These are phyloP conservation scores for Lucilia sericata DNA, from an alignment of 1,140 invertebrate species.

Conservation along the genomic window DNA sequence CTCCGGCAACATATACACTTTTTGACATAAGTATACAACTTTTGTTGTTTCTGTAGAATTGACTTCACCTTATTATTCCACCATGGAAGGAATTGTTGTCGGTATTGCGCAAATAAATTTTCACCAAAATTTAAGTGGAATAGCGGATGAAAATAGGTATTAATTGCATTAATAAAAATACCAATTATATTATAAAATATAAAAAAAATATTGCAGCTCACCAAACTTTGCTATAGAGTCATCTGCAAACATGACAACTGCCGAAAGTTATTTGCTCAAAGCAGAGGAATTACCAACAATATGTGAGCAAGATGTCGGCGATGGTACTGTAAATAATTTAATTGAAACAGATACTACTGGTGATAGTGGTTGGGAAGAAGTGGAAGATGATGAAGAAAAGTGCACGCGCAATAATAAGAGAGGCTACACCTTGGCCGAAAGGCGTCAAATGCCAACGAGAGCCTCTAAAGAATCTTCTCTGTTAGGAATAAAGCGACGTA, in stretches of 20 bases:
- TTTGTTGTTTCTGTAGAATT: no score
- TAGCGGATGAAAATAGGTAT: slow-evolving; percentile 24
- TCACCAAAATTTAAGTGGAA: slow-evolving; percentile 11
- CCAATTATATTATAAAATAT: neutral
- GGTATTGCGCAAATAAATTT: slow-evolving; percentile 44
- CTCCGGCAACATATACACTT: no score
- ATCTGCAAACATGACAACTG: neutral
- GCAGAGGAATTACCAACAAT: neutral
- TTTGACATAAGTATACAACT: no score
- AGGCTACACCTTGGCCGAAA: slow-evolving; percentile 46
- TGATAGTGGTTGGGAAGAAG: neutral
- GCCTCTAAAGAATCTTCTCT: slow-evolving; percentile 60
- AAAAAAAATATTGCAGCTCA: neutral
- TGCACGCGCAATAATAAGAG: neutral
- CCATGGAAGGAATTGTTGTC: slow-evolving; percentile 41
- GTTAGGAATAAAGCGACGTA: slow-evolving; percentile 52
- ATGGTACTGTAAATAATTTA: neutral
- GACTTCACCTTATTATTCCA: no score
- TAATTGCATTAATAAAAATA: neutral
- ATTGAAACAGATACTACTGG: neutral
- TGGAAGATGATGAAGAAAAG: neutral
- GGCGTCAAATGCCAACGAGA: slow-evolving; percentile 57
- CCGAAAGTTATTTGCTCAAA: neutral
- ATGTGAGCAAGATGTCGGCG: neutral
- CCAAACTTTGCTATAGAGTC: neutral